Base-by-base conservation (phyloP, 1,140 invertebrate species). In the Drosophila tristis region DNA sequence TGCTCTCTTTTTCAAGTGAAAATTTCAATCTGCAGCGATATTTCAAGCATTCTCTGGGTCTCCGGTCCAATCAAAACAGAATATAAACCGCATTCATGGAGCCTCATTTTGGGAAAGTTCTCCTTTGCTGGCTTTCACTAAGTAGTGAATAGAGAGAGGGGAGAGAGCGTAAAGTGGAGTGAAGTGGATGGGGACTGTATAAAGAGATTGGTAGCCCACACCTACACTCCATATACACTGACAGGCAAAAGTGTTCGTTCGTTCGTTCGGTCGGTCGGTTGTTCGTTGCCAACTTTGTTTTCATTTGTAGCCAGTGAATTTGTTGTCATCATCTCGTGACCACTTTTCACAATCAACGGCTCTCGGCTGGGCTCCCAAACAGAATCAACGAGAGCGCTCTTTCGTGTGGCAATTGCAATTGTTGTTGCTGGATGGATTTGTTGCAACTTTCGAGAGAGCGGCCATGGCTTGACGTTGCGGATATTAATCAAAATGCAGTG, bases 261-360 rank as follows among this genome's bases (percentile, higher is more conserved):
- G 20, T 8, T 8, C 9, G 31, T 39, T 39, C n/a, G n/a, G n/a
- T n/a, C n/a, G n/a, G n/a, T n/a, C n/a, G n/a, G 20, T 8, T 8
- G 20, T 8, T 8, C 11, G 11, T 35, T 60, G 42, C 31, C 74
- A 86, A 86, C 81, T 86, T 87, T 87, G 82, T 86, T 86, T 86
- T 82, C 82, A 87, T 86, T 86, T 86, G 26, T 29, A 47, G 82
- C 84, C 78, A 87, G 74, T 86, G 82, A 86, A 86, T 86, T 87
- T 87, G 35, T 78, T 75, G 79, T 89, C 72, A 78, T 84, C 80
- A 84, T 82, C 66, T 78, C 71, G 75, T 86, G 78, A 78, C 84
- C 82, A 86, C 84, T 86, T 86, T 87, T 86, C 78, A 86, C 82
- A 87, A 86, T 86, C 82, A 89, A 68, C 65, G 60, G 58, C 47